A percentile compares a stretch with the other conserved stretches of the same genome.
Evolutionary conservation across 2,888 invertebrate species (phyloP).

Genomic region (Sarcophaga caerulescens): DNA sequence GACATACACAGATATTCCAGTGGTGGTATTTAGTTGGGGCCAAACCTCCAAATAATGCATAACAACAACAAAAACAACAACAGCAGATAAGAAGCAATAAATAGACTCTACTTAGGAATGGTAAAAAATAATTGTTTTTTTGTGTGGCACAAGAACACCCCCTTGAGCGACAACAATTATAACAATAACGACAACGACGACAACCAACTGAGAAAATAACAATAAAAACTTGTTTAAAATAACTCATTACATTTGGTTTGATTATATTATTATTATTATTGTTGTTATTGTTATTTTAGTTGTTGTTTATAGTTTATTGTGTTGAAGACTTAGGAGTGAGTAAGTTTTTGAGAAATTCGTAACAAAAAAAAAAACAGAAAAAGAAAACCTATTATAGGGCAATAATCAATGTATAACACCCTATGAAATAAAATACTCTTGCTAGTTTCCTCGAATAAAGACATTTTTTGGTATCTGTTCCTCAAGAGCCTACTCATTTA

Average conservation of each 20-base stretch:
- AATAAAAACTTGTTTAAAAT: slow-evolving; percentile 26
- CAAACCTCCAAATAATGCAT: slow-evolving; percentile 2
- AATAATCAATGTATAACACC: too few relatives aligned
- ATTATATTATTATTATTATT: background rate
- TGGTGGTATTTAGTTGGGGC: background rate
- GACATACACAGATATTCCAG: background rate
- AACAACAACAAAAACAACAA: slow-evolving; percentile 4
- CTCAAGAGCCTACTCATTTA: too few relatives aligned
- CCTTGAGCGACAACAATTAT: slow-evolving; percentile 41
- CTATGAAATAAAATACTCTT: too few relatives aligned
- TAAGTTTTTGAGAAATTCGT: too few relatives aligned
- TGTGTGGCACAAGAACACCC: slow-evolving; percentile 46
- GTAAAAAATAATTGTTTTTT: slow-evolving; percentile 1
- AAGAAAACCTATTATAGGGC: too few relatives aligned
- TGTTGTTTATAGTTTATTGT: too few relatives aligned
- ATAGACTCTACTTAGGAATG: background rate
- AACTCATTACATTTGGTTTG: background rate
- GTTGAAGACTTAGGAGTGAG: too few relatives aligned
- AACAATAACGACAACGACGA: slow-evolving; percentile 23
- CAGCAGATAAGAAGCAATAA: background rate
- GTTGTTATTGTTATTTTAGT: too few relatives aligned
- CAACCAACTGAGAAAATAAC: slow-evolving; percentile 23
- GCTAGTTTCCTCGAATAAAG: too few relatives aligned
- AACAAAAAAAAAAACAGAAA: too few relatives aligned
- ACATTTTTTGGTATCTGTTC: too few relatives aligned